Percentiles rank a stretch among this genome's conserved stretches.
These are phyloP conservation scores for Cosmia pyralina DNA, from an alignment of 2,888 invertebrate species.

Conservation along the genomic window DNA sequence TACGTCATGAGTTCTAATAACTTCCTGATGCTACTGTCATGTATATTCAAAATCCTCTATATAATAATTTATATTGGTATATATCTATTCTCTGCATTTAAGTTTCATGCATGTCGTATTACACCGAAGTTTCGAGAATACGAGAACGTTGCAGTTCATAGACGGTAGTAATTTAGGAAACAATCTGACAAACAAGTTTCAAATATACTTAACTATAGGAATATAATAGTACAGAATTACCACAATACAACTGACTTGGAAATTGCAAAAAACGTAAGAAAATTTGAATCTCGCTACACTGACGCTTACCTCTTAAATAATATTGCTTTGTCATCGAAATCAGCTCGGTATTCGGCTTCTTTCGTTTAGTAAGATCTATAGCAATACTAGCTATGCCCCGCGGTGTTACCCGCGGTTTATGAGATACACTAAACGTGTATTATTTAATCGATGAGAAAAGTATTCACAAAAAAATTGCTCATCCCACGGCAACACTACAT, in stretches of 20 bases:
- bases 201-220: background rate
- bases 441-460: no score
- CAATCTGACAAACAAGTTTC: background rate
- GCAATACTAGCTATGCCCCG: no score
- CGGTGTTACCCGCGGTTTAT: no score
- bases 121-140: constrained; percentile 11
- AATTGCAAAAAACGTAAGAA: no score
- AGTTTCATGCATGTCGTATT: constrained; percentile 6
- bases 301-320: no score
- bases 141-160: background rate
- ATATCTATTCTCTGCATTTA: constrained; percentile 13
- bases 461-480: no score
- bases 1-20: background rate
- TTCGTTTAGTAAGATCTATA: background rate
- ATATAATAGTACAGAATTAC: background rate
- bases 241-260: no score
- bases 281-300: no score
- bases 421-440: no score
- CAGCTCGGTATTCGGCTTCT: background rate
- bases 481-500: no score
- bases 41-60: background rate
- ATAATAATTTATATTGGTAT: constrained; percentile 10
- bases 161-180: background rate
- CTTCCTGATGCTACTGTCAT: background rate
- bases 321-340: background rate